Evolutionary conservation across 2,888 invertebrate genomes (phyloP).

Genomic region (Heliconius ethilla): DNA sequence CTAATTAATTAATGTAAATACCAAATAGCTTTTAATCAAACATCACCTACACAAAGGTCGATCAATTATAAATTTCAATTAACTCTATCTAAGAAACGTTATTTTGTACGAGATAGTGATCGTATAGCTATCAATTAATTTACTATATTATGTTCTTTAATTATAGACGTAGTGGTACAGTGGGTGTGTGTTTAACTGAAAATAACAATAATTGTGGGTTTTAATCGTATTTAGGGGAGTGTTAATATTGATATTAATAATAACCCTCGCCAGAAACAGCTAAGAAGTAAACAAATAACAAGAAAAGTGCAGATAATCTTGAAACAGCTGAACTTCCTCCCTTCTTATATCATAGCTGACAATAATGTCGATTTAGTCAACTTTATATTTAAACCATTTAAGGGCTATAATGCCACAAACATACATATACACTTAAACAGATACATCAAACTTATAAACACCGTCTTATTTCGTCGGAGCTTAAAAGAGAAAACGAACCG

Average conservation of each 20-base stretch:
- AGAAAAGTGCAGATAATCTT: no score
- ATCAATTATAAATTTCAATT: conserved; percentile 17
- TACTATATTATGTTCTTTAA: background rate
- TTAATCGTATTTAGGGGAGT: background rate
- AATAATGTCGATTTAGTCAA: no score
- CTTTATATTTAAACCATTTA: no score
- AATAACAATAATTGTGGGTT: background rate
- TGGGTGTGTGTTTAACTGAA: background rate
- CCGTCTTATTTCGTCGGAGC: no score
- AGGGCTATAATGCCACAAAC: no score
- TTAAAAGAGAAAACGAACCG: no score
- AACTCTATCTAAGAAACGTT: conserved; percentile 16
- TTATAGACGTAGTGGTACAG: background rate
- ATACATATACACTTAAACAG: no score
- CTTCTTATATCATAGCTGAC: no score
- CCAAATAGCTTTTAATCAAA: background rate
- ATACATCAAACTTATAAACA: no score
- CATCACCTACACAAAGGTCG: conserved; percentile 13
- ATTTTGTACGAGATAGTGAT: conserved; percentile 2
- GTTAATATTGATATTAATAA: background rate
- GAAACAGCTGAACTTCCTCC: no score
- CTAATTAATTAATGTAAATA: background rate
- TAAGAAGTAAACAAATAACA: no score
- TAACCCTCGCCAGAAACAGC: no score
- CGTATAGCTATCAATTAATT: conserved; percentile 12